Evolutionary conservation across 2,888 invertebrate genomes (phyloP).

Genomic region (Hypomecis punctinalis): DNA sequence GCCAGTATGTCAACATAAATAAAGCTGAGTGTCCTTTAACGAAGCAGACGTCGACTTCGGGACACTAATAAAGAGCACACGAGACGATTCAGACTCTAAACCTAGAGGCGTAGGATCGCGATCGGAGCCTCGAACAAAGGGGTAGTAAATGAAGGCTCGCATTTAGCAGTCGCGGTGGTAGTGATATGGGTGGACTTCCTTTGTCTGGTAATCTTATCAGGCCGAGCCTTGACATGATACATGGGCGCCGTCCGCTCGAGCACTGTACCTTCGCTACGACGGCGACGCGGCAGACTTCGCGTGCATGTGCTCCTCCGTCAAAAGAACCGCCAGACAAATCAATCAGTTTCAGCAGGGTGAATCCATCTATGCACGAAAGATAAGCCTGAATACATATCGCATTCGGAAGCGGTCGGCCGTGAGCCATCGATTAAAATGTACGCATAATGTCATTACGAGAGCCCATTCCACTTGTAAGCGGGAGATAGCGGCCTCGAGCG

Average conservation of each 20-base stretch:
- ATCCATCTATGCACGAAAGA: slow-evolving; percentile 55
- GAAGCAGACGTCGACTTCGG: slow-evolving; percentile 80
- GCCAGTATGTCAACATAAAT: slow-evolving; percentile 83
- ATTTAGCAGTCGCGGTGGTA: slow-evolving; percentile 79
- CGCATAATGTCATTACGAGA: slow-evolving; percentile 72
- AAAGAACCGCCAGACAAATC: slow-evolving; percentile 50
- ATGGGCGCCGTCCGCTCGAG: slow-evolving; percentile 69
- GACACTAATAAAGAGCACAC: slow-evolving; percentile 70
- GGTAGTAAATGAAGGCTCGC: slow-evolving; percentile 80
- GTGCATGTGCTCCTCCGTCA: too few relatives aligned
- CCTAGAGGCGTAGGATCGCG: slow-evolving; percentile 60
- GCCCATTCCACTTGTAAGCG: slow-evolving; percentile 57
- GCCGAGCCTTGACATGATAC: slow-evolving; percentile 80
- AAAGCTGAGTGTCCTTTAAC: slow-evolving; percentile 84
- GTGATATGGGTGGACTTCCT: slow-evolving; percentile 84
- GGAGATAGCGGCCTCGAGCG: slow-evolving; percentile 58
- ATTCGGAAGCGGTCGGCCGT: slow-evolving; percentile 66
- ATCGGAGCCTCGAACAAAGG: slow-evolving; percentile 49
- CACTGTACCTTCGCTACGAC: slow-evolving; percentile 45
- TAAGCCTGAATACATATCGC: slow-evolving; percentile 57
- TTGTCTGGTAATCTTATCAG: slow-evolving; percentile 84
- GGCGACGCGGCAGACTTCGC: neutral
- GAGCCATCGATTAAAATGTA: slow-evolving; percentile 73
- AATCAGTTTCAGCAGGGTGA: slow-evolving; percentile 62
- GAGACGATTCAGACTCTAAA: slow-evolving; percentile 67